Base-by-base conservation (phyloP, 2,797 vertebrate species). In the Ctenopoma multispine region DNA sequence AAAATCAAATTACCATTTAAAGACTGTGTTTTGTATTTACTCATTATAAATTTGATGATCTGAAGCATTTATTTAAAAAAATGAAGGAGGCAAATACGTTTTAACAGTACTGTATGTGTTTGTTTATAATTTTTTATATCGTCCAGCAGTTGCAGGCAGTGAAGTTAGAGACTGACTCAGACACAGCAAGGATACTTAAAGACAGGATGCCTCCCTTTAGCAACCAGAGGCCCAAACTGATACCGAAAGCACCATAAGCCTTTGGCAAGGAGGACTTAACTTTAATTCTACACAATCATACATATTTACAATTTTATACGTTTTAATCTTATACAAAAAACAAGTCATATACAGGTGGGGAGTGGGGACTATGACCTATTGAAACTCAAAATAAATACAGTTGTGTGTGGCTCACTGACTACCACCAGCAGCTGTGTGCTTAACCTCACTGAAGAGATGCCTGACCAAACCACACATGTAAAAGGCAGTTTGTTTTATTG, bases 281-380 rank as follows among this genome's bases (percentile, higher is more conserved):
- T 92, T 94, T 94, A 93, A 94, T 94, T 94, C 92, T 94, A 94
- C 91, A 94, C 88, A 93, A 92, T 93, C 81, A 86, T 92, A 94
- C 91, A 93, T 93, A 94, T 94, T 80, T 94, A 95, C 93, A 95
- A 58, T 89, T 92, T 89, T 92, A 95, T 92, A 94, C 64, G 84
- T 80, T 92, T 90, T 89, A 61, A 88, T 90, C 84, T 91, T 79
- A 91, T 94, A 94, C 92, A 94, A 93, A 94, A 82, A 80, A 83
- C 38, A 85, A 81, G 41, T 84, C 72, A 90, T 90, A 81, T 88
- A 91, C 86, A 92, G 77, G 65, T 75, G 44, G 43, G 62, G 34
- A 53, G 54, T 34, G 68, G 77, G 74, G 60, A 50, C 70, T 58
- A 51, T 72, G 84, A 89, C 82, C 82, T 84, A 80, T 36, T 49